These are phyloP conservation scores for Gallinago stenura DNA, from an alignment of 2,797 vertebrate genomes.

Conservation along the genomic window DNA sequence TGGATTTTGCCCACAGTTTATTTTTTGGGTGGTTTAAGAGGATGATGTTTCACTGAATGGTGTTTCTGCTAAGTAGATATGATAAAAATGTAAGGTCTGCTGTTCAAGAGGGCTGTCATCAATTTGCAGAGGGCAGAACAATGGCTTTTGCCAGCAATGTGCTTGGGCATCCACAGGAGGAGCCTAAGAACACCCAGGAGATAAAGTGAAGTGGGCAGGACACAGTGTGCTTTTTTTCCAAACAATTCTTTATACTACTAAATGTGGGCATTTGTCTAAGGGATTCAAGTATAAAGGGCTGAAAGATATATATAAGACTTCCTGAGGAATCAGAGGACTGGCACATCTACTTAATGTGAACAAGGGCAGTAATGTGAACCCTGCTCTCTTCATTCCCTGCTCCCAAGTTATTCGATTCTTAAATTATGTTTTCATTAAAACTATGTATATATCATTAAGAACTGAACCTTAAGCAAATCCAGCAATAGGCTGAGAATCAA, in stretches of 20 bases:
- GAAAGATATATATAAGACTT: background rate
- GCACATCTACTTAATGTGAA: background rate
- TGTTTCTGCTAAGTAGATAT: background rate
- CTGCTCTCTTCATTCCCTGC: background rate
- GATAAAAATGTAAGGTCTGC: background rate
- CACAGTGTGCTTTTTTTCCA: background rate
- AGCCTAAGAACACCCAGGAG: background rate
- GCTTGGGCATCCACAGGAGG: background rate
- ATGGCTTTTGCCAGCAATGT: background rate
- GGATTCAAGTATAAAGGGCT: background rate
- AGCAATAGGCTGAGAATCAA: background rate
- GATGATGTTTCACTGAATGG: background rate
- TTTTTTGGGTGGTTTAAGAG: background rate
- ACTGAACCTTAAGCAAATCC: background rate
- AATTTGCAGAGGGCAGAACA: background rate
- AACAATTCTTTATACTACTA: background rate
- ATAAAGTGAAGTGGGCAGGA: background rate
- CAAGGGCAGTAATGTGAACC: background rate
- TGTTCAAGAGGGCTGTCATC: background rate
- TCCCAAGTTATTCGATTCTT: constrained; percentile 7
- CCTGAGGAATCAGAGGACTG: background rate
- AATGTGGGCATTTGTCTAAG: background rate
- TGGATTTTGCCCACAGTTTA: background rate
- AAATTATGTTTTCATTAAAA: constrained; percentile 20
- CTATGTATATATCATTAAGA: background rate